These are phyloP conservation scores for Centropyge bicolor DNA, from an alignment of 2,797 vertebrate species.

Conservation along the genomic window DNA sequence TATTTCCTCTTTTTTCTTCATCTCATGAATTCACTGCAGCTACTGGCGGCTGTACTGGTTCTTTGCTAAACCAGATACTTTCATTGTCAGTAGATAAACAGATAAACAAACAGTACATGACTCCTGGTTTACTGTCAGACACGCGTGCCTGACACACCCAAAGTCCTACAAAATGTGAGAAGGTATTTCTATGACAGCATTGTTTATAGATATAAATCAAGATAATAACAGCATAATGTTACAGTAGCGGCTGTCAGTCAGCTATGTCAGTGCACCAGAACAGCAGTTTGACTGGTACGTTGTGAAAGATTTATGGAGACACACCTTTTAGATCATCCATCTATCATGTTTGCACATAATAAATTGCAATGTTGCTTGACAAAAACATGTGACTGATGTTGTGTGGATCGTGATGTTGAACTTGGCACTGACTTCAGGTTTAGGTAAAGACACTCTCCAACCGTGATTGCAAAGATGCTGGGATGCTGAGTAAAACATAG, in stretches of 20 bases:
- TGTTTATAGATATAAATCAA: conserved; percentile 22
- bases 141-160: neutral
- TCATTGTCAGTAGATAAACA: neutral
- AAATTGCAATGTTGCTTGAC: neutral
- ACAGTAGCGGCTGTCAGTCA: conserved; percentile 32
- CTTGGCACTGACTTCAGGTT: neutral
- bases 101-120: conserved; percentile 1
- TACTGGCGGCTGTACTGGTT: neutral
- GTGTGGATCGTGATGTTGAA: conserved; percentile 14
- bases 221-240: conserved; percentile 31
- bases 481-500: too few relatives aligned
- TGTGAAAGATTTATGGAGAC: conserved; percentile 29
- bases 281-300: neutral
- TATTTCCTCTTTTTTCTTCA: neutral
- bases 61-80: neutral
- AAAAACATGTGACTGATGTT: conserved; percentile 1
- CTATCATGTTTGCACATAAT: conserved; percentile 2
- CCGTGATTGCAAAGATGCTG: too few relatives aligned
- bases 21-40: neutral
- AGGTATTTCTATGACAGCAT: conserved; percentile 22
- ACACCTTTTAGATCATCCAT: conserved; percentile 5
- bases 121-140: neutral
- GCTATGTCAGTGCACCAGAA: conserved; percentile 12
- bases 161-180: conserved; percentile 1
- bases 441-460: too few relatives aligned